These are phyloP conservation scores for Melieria picta DNA, from an alignment of 2,888 invertebrate genomes.

Conservation along the genomic window DNA sequence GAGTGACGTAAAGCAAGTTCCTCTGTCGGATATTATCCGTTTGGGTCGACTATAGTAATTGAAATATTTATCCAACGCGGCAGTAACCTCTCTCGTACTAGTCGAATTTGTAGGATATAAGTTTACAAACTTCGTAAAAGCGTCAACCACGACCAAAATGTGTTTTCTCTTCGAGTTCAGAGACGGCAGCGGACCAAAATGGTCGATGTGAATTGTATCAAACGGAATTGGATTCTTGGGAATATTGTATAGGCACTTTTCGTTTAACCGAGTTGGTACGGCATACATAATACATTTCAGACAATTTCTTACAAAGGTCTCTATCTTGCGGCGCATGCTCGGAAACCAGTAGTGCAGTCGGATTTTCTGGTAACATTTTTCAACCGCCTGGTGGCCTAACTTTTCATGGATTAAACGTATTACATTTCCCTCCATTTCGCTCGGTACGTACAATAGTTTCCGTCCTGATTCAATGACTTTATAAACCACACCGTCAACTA, in stretches of 20 bases:
- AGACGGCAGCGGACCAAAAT: no score
- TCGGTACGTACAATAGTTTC: slow-evolving; percentile 9
- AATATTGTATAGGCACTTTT: slow-evolving; percentile 7
- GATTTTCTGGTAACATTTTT: background rate
- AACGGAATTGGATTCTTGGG: slow-evolving; percentile 25
- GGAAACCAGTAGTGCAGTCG: no score
- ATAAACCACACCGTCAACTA: slow-evolving; percentile 24
- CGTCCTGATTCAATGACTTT: slow-evolving; percentile 5
- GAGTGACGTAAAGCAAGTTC: slow-evolving; percentile 25
- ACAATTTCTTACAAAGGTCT: no score
- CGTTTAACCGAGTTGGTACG: no score
- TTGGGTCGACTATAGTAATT: slow-evolving; percentile 17
- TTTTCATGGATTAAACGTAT: slow-evolving; percentile 27
- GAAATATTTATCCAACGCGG: slow-evolving; percentile 14
- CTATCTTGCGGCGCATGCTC: no score
- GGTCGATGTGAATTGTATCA: slow-evolving; percentile 27
- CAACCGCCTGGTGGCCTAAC: slow-evolving; percentile 23
- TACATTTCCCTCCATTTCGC: slow-evolving; percentile 27
- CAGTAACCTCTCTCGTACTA: slow-evolving; percentile 15
- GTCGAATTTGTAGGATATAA: slow-evolving; percentile 11
- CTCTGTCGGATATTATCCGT: slow-evolving; percentile 34
- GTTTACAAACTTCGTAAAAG: slow-evolving; percentile 5
- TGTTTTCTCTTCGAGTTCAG: slow-evolving; percentile 19
- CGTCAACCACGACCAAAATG: slow-evolving; percentile 17
- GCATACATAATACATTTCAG: no score